A percentile compares a stretch with the other conserved stretches of the same genome.
Conservation (phyloP, 2,888 invertebrate genomes). For the Sarcophaga subvicina region DNA sequence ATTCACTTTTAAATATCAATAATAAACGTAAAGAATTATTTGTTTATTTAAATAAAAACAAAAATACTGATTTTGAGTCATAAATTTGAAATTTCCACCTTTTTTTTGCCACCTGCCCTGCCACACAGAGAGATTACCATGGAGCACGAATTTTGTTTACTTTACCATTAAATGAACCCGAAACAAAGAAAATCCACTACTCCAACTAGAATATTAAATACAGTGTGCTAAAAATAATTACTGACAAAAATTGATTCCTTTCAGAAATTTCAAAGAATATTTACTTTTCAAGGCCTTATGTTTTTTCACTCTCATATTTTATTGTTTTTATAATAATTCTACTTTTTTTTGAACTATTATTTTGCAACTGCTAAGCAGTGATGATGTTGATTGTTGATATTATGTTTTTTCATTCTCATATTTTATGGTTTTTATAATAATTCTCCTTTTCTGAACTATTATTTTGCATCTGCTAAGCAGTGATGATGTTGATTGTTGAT, state of each 20-base stretch:
- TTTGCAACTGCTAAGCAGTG: too few species aligned
- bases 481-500: too few species aligned
- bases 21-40: not conserved
- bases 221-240: not conserved
- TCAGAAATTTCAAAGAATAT: too few species aligned
- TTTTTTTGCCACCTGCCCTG: not conserved
- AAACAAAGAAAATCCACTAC: not conserved
- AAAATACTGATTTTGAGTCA: not conserved
- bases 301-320: too few species aligned
- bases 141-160: not conserved
- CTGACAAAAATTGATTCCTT: not conserved
- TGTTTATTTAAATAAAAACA: not conserved
- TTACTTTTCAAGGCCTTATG: too few species aligned
- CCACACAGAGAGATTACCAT: not conserved
- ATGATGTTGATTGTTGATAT: too few species aligned
- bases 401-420: too few species aligned
- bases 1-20: constrained; percentile 41
- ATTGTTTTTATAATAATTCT: too few species aligned
- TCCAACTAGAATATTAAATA: not conserved
- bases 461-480: too few species aligned
- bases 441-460: too few species aligned
- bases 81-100: not conserved
- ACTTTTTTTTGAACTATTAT: too few species aligned
- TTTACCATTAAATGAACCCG: not conserved
- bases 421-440: too few species aligned